phyloP scores from a whole-genome alignment of 2,113 vertebrate genomes.

The Nerophis lumbriciformis region DNA sequence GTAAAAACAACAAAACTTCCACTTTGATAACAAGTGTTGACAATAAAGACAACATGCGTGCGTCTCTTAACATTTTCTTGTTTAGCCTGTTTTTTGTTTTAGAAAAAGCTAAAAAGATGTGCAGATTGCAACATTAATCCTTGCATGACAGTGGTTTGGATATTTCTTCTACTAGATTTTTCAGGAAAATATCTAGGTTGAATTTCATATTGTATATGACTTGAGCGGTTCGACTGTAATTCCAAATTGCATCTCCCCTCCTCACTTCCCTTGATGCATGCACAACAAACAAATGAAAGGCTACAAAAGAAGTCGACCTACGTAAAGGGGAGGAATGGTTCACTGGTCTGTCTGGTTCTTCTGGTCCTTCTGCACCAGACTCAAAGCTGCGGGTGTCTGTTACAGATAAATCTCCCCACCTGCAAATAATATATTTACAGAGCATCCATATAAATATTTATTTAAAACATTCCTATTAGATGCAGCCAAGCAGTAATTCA shows the following conservation, averaged over 20 bases:
- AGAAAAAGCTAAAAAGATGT: no score
- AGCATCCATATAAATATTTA: neutral
- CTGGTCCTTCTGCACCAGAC: conserved; percentile 49
- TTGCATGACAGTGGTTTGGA: no score
- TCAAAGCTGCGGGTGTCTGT: conserved; percentile 65
- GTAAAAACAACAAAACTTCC: no score
- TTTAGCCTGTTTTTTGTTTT: no score
- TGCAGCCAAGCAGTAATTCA: neutral
- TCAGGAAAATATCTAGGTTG: no score
- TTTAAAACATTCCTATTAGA: neutral
- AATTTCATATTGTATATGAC: no score
- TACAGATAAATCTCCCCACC: conserved; percentile 72
- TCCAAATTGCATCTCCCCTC: conserved; percentile 12
- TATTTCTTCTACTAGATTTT: no score
- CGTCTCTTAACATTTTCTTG: no score
- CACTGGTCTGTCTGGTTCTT: conserved; percentile 42
- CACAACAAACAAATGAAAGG: conserved; percentile 12
- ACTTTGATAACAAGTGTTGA: no score
- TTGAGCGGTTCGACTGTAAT: neutral
- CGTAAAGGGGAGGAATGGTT: conserved; percentile 34
- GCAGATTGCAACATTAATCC: no score
- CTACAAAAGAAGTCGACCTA: conserved; percentile 15
- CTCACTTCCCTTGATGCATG: conserved; percentile 20
- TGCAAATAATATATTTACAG: conserved; percentile 31
- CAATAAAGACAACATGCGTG: no score